Evolutionary conservation across 2,113 vertebrate genomes (phyloP), one percentile per base, ranked within the genome.

Genomic region (Chionodraco myersi): DNA sequence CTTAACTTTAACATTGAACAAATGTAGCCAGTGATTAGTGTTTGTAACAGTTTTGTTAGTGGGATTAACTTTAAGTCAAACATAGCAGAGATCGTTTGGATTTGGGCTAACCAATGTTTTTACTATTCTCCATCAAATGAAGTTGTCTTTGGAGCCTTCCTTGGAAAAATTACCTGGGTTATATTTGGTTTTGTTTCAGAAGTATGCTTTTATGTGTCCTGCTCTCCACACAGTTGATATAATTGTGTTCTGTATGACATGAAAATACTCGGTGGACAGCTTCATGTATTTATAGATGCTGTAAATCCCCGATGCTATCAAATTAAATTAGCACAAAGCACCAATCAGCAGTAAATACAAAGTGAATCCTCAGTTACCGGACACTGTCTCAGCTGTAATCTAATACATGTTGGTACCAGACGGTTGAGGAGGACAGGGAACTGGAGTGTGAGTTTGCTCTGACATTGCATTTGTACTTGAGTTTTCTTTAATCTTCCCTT

Each of bases 401-500:
- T 30, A 30, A 80, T 45, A 69, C 9, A 41, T 30, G 69, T 58
- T 6, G 44, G 23, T 69, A 72, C 30, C 30, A 30, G 30, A 4
- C 3, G 4, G 71, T 23, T 76, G 67, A 72, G 52, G 45, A 70
- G 41, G 56, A 65, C 34, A 41, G 62, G 48, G 13, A 66, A 54
- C 14, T 41, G 72, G 76, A 76, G 60, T 74, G 30, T 58, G 61
- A 47, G 64, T 59, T 63, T 59, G 79, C 65, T 84, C 75, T 79
- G 71, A 86, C 79, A 49, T 76, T 41, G 30, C 4, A 30, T 30
- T 30, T 30, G 30, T 30, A 30, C 30, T 30, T 30, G 3, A 4
- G 30, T 30, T 30, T 30, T 30, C 30, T 30, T 30, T 30, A 30
- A 30, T 30, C 30, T 30, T 3, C 30, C 4, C 30, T 30, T 30